Base-by-base conservation (phyloP, 37 sponge, comb jelly and placozoan species). In the Ianthella basta region DNA sequence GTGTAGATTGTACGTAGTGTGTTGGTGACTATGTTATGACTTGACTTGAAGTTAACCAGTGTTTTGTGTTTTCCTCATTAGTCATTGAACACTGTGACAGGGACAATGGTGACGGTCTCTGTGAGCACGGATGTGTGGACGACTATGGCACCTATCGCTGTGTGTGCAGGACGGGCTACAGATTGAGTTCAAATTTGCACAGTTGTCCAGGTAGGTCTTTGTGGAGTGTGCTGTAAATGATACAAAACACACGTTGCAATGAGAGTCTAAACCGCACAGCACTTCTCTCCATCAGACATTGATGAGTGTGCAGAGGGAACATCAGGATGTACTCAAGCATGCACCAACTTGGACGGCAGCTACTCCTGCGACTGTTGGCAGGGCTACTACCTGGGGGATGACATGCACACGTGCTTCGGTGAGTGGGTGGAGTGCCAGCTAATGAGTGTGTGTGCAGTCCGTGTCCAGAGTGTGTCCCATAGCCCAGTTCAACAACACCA, bases 201-300 rank as follows among this genome's bases (percentile, higher is more conserved):
- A 80, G 56, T 16, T 80, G 80, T 56, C 32, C 21, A 56, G 80
- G 80, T 80, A 36, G 27, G 79, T 78, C 10, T 78, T 19, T 53
- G 18, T 78, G 53, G 35, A 69, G 18, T 35, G n/a, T n/a, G 34
- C 33, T 69, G 18, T 69, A 13, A 35, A 13, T 5, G 34, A 32
- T 32, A 30, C 18, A 34, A 13, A 35, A 30, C 34, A 30, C n/a
- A n/a, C n/a, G n/a, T n/a, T n/a, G 34, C 33, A 29, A 33, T 69
- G 3, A 29, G 18, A 4, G 4, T 35, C 29, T 35, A 69, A 25
- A 61, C 8, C 4, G 4, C 13, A 10, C 63, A 25, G 8, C 27
- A 61, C 8, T 10, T 23, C 27, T 10, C 27, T 30, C 34, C 33
- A 13, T 15, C 34, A 69, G 70, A 69, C 34, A 30, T 69, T 35